Base-by-base conservation (phyloP, 1,140 invertebrate genomes). In the Pseudomyrmex gracilis region DNA sequence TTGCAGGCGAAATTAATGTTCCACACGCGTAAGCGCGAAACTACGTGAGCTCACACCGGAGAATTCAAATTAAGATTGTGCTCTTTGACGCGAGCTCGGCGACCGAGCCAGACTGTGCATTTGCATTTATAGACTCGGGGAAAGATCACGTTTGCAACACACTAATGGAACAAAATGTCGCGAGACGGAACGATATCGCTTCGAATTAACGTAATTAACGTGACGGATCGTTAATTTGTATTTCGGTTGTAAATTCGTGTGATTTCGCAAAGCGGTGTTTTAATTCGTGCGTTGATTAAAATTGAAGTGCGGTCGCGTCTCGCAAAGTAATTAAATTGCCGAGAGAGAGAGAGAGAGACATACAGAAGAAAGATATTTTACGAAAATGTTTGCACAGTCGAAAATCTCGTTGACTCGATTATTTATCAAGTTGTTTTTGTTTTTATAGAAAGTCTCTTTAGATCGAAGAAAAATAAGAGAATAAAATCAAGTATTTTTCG, bases 61-160 rank as follows among this genome's bases (percentile, higher is more conserved):
- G 74, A 73, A 85, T 86, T 85, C 68, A 68, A 86, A 85, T 83
- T 61, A 64, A 64, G 60, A 71, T 73, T 63, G 74, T 64, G 10
- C 43, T 82, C 77, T 85, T 86, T 76, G 77, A 86, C 84, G 84
- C 49, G 51, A 47, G 20, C 20, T 61, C 58, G 12, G 13, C 82
- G 60, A 53, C 17, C 49, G 47, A 60, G 34, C 12, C 13, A 3
- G 49, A 45, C 34, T 34, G 20, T 17, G 2, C 51, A 83, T 85
- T 86, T 76, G 58, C 84, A 76, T 87, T 82, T 83, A 64, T 60
- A 60, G 63, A 61, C 70, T 51, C 47, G 45, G 47, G 57, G 47
- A 73, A 34, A 57, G 43, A 58, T 78, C 76, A 53, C 60, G 12
- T 2, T 22, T 20, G 34, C 43, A 13, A 17, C 20, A 17, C 20